These are phyloP conservation scores for Schlechtendalia chinensis DNA, from an alignment of 1,140 invertebrate genomes.

Conservation along the genomic window DNA sequence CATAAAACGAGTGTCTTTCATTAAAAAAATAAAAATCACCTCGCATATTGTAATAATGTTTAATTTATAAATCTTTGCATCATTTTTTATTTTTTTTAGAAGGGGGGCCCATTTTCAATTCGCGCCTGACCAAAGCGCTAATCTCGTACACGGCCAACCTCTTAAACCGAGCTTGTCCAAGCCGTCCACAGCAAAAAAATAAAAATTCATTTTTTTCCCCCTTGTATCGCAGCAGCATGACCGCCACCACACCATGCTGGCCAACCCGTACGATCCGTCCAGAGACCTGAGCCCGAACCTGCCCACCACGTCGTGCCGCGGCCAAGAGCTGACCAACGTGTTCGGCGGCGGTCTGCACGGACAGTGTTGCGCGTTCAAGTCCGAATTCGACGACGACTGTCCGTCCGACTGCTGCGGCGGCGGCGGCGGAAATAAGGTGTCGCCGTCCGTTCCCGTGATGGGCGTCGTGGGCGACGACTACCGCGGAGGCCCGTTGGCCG, in stretches of 20 bases:
- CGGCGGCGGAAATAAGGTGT: background rate
- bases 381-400: conserved; percentile 57
- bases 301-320: conserved; percentile 62
- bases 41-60: too few relatives aligned
- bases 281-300: conserved; percentile 71
- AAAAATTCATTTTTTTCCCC: too few relatives aligned
- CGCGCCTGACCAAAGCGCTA: too few relatives aligned
- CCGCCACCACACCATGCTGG: conserved; percentile 56
- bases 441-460: background rate
- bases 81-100: too few relatives aligned
- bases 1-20: too few relatives aligned
- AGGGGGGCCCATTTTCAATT: too few relatives aligned
- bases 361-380: conserved; percentile 58
- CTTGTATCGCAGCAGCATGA: conserved; percentile 58
- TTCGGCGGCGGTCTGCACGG: conserved; percentile 55
- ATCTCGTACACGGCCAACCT: too few relatives aligned
- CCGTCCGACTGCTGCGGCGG: conserved; percentile 52
- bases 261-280: conserved; percentile 68
- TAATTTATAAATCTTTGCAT: too few relatives aligned
- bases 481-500: conserved; percentile 54
- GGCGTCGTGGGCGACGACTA: conserved; percentile 59
- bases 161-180: too few relatives aligned
- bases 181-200: too few relatives aligned
- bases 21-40: too few relatives aligned
- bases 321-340: conserved; percentile 57